Base-by-base conservation (phyloP, 2,888 invertebrate species). In the Phaonia tiefii region DNA sequence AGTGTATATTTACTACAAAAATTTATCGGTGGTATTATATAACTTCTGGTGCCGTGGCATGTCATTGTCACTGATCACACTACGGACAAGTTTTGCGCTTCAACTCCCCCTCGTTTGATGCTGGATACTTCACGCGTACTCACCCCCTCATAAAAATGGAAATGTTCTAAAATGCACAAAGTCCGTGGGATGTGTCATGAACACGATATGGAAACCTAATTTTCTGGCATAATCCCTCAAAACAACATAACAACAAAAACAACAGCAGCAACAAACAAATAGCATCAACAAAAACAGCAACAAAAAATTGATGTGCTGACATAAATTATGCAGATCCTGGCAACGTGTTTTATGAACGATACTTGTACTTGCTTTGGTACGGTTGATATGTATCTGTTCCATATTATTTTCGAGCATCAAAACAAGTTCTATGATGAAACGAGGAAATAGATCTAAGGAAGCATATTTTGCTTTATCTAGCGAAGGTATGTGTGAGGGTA, bases 311-410 rank as follows among this genome's bases (percentile, higher is more conserved):
- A 79, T 84, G 81, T 78, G 69, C 82, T 84, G 85, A 84, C 86
- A 88, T 88, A 87, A 88, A 89, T 88, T 89, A 88, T 88, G 88
- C 86, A 88, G 86, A 88, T 88, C 86, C 86, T 86, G 87, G 84
- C 86, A 86, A 88, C 88, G 86, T 89, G 88, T 87, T 88, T 87
- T 56, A 71, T 37, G 37, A 46, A 10, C 42, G 49, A 17, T 69
- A 25, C 31, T 31, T 31, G 31, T 31, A 31, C 31, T 31, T 31
- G 31, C 31, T 31, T 3, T 3, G 31, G 4, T 31, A 31, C 3
- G 8, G 4, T 8, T 31, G 31, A 31, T 5, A n/a, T n/a, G n/a
- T n/a, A 8, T 5, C 31, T 60, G 49, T 51, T 63, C 20, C 51
- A 63, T 15, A 31, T 58, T n/a, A 46, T 37, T 70, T 17, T 15